Percentiles rank a stretch among this genome's conserved stretches.
Conservation (phyloP, 2,888 invertebrate genomes). For the Xestia ashworthii region DNA sequence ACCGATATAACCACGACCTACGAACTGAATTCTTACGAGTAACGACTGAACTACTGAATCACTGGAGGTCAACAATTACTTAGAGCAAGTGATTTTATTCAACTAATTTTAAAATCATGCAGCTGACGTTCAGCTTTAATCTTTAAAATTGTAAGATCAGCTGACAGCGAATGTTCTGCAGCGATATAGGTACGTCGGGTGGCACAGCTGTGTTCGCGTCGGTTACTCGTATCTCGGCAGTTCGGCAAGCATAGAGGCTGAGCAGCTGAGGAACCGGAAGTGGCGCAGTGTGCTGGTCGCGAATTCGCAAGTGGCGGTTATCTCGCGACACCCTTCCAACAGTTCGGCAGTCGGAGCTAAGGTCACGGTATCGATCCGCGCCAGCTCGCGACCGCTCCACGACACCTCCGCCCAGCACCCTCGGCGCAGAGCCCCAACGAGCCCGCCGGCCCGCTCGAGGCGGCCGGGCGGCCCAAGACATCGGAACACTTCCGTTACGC, state of each 20-base stretch:
- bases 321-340: constrained; percentile 69
- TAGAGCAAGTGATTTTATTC: background rate
- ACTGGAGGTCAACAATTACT: constrained; percentile 35
- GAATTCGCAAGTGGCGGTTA: constrained; percentile 46
- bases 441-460: constrained; percentile 23
- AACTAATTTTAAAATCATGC: constrained; percentile 24
- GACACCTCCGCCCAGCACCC: constrained; percentile 68
- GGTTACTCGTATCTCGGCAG: background rate
- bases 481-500: constrained; percentile 37
- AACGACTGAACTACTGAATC: background rate
- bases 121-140: background rate
- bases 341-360: constrained; percentile 78
- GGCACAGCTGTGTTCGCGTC: too few species aligned
- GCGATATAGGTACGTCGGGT: background rate
- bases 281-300: constrained; percentile 51
- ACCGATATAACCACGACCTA: background rate
- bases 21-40: background rate
- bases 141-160: constrained; percentile 18
- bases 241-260: background rate
- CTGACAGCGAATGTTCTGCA: constrained; percentile 21
- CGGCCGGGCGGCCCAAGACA: constrained; percentile 34
- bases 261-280: constrained; percentile 52
- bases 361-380: constrained; percentile 87
- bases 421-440: constrained; percentile 39
- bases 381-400: constrained; percentile 81